Evolutionary conservation across 2,888 invertebrate species (phyloP), one percentile per base, ranked within the genome.

Genomic region (Xylophagus ater): DNA sequence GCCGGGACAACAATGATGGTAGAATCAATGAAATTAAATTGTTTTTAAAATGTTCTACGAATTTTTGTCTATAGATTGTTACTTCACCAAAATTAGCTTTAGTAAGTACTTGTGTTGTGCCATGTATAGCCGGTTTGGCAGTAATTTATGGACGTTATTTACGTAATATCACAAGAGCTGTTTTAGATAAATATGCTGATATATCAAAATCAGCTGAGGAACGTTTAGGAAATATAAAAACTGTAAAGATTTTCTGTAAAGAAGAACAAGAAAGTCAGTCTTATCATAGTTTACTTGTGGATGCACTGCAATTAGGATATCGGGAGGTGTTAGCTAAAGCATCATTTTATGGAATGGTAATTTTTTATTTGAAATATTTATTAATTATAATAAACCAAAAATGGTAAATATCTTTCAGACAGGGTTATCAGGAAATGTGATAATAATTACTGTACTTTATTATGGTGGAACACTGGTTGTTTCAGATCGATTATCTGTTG

Each of bases 1-100:
- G 86, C 85, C 29, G 92, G 94, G 1, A 79, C 89, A 24, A 81
- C 84, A 18, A 92, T 97, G 87, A 96, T 96, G 96, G 88, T 89
- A 65, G 43, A 51, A 14, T 21, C n/a, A n/a, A n/a, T n/a, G n/a
- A n/a, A n/a, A n/a, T n/a, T n/a, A n/a, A n/a, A n/a, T n/a, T n/a
- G n/a, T n/a, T n/a, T n/a, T n/a, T n/a, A n/a, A n/a, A n/a, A n/a
- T n/a, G n/a, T n/a, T n/a, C n/a, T n/a, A n/a, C n/a, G n/a, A n/a
- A n/a, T 43, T 43, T 48, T 47, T 47, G 39, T 44, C 60, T 59
- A 37, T 63, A 89, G 89, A 75, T 93, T 50, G 93, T 88, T 62
- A 86, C 92, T 59, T 96, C 94, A 0, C 80, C 89, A 1, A 77
- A 89, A 49, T 64, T 97, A 52, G 86, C 96, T 4, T 55, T 86